Conservation (phyloP, 1,140 invertebrate species). For the Aphelenchoides avenae region DNA sequence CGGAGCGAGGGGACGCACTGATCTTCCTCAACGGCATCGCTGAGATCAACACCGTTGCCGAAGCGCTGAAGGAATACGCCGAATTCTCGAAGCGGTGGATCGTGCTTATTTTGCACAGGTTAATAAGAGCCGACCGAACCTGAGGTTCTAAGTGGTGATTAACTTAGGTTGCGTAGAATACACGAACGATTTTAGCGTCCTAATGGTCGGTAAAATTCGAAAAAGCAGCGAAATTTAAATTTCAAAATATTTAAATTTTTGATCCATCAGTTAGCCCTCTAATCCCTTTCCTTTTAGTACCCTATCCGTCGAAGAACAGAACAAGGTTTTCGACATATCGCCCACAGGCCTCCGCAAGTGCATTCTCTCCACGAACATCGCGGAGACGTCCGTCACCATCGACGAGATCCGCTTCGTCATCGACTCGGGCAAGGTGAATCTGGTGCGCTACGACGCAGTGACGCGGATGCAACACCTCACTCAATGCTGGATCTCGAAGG, state of each 20-base stretch:
- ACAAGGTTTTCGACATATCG: constrained; percentile 95
- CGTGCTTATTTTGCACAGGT: constrained; percentile 81
- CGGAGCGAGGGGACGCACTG: constrained; percentile 86
- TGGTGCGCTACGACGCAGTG: constrained; percentile 47
- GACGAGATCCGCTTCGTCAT: constrained; percentile 95
- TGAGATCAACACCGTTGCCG: constrained; percentile 84
- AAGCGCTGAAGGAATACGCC: constrained; percentile 75
- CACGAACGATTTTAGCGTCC: too few relatives aligned
- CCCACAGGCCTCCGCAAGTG: constrained; percentile 91
- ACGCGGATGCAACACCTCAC: constrained; percentile 47
- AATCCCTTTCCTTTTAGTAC: constrained; percentile 64
- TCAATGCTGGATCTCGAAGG: constrained; percentile 87
- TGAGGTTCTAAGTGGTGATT: too few relatives aligned
- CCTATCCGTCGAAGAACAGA: constrained; percentile 85
- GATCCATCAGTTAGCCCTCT: constrained; percentile 3
- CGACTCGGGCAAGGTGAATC: constrained; percentile 71
- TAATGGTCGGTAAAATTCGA: too few relatives aligned
- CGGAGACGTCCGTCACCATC: constrained; percentile 97
- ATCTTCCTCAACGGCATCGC: constrained; percentile 93
- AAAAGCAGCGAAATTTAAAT: too few relatives aligned
- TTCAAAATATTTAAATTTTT: too few relatives aligned
- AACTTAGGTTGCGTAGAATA: too few relatives aligned
- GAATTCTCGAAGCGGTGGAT: constrained; percentile 82
- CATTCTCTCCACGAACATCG: constrained; percentile 97
- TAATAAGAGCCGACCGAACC: too few relatives aligned